phyloP scores from a whole-genome alignment of 2,113 vertebrate species.

The Barnardius zonarius region DNA sequence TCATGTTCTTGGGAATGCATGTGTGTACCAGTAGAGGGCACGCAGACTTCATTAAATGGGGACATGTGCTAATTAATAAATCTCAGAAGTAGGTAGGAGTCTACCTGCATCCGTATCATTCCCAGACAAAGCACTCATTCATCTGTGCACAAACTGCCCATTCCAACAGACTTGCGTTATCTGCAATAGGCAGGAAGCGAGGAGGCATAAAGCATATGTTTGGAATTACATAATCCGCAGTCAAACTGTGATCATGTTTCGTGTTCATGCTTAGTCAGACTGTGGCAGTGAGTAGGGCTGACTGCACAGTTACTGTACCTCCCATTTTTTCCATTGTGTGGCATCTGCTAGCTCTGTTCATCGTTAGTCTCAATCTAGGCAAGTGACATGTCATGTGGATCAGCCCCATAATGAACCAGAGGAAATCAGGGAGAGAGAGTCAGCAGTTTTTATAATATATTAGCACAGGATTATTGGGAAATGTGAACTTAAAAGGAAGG shows the following conservation, averaged over 20 bases:
- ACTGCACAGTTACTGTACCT: slow-evolving; percentile 40
- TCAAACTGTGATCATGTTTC: slow-evolving; percentile 22
- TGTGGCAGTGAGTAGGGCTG: slow-evolving; percentile 50
- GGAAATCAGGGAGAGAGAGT: not conserved
- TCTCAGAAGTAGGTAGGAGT: not conserved
- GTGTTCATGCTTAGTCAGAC: slow-evolving; percentile 59
- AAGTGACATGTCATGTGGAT: not conserved
- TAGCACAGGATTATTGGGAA: slow-evolving; percentile 8
- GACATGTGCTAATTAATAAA: slow-evolving; percentile 37
- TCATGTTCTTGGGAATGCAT: not conserved
- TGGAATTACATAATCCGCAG: slow-evolving; percentile 13
- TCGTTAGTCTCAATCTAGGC: not conserved
- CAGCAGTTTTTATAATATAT: slow-evolving; percentile 19
- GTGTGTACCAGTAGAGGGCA: slow-evolving; percentile 65
- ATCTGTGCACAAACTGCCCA: not conserved
- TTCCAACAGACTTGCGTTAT: not conserved
- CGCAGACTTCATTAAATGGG: slow-evolving; percentile 32
- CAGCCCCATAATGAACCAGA: not conserved
- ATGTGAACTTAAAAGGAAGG: slow-evolving; percentile 24
- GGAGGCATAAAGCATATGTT: slow-evolving; percentile 1
- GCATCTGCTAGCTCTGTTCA: slow-evolving; percentile 37
- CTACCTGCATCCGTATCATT: not conserved
- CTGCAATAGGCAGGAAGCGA: slow-evolving; percentile 10
- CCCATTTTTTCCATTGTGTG: slow-evolving; percentile 30
- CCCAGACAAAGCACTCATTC: not conserved